Conservation (phyloP, 2,888 invertebrate species). For the Ectemnius continuus region DNA sequence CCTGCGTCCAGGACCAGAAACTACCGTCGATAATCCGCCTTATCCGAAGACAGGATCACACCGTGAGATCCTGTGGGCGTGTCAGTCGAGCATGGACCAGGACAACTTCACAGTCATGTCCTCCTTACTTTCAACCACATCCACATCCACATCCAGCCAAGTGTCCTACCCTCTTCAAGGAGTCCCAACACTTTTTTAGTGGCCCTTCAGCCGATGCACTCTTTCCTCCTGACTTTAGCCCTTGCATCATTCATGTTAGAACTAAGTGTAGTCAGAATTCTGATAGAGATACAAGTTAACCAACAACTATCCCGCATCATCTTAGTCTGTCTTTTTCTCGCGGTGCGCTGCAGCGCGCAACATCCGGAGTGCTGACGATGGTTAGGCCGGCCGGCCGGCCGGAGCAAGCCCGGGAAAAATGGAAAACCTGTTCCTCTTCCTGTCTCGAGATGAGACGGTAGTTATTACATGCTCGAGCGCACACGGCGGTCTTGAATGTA, state of each 20-base stretch:
- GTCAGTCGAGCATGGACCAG: slow-evolving; percentile 33
- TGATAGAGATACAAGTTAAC: too few relatives aligned
- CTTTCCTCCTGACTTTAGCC: not conserved
- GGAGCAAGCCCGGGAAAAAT: slow-evolving; percentile 67
- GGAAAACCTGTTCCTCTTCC: slow-evolving; percentile 74
- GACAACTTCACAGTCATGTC: slow-evolving; percentile 13
- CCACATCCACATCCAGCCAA: slow-evolving; percentile 11
- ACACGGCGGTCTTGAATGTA: slow-evolving; percentile 51
- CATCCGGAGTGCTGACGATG: slow-evolving; percentile 64
- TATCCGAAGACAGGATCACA: slow-evolving; percentile 62
- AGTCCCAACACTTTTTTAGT: not conserved
- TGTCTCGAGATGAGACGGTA: slow-evolving; percentile 63
- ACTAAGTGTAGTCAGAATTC: too few relatives aligned
- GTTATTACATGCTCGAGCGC: slow-evolving; percentile 67
- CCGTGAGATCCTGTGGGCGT: slow-evolving; percentile 49
- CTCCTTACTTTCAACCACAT: slow-evolving; percentile 9
- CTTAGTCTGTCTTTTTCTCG: not conserved
- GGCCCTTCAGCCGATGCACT: not conserved
- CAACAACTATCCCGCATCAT: not conserved
- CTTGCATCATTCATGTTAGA: too few relatives aligned
- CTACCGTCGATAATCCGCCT: slow-evolving; percentile 61
- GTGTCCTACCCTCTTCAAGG: slow-evolving; percentile 8
- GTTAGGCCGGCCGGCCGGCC: not conserved
- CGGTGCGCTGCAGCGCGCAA: slow-evolving; percentile 13
- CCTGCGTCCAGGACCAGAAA: slow-evolving; percentile 45